Evolutionary conservation across 2,113 vertebrate species (phyloP).

Genomic region (Rafetus swinhoei): DNA sequence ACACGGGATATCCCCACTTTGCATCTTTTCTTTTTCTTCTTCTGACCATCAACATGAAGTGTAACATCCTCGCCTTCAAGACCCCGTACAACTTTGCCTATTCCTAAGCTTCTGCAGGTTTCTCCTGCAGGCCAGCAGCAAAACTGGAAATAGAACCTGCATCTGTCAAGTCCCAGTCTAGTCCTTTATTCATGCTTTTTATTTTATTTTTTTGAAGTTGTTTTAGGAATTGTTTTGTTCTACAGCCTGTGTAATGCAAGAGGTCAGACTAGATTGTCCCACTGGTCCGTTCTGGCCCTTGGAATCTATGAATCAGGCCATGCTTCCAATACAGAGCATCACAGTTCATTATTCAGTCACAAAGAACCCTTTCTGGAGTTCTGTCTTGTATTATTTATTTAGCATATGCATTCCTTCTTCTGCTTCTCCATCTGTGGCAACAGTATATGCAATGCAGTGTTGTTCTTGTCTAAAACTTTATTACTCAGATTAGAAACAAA

Average conservation of each 20-base stretch:
- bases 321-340: not conserved
- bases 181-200: not conserved
- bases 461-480: not conserved
- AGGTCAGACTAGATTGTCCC: not conserved
- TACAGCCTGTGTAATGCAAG: not conserved
- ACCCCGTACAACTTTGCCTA: not conserved
- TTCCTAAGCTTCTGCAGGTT: not conserved
- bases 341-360: not conserved
- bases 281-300: not conserved
- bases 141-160: not conserved
- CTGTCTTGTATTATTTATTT: not conserved
- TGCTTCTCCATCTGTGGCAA: not conserved
- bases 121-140: not conserved
- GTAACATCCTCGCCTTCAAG: not conserved
- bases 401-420: not conserved
- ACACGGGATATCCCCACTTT: not conserved
- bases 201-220: not conserved
- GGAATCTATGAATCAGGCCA: not conserved
- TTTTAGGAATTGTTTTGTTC: not conserved
- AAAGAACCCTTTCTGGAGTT: not conserved
- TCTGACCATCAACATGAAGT: not conserved
- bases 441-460: not conserved
- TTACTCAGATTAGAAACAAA: not conserved
- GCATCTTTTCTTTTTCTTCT: not conserved
- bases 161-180: not conserved